phyloP scores from a whole-genome alignment of 2,113 vertebrate species.

The Oncorhynchus gorbuscha region DNA sequence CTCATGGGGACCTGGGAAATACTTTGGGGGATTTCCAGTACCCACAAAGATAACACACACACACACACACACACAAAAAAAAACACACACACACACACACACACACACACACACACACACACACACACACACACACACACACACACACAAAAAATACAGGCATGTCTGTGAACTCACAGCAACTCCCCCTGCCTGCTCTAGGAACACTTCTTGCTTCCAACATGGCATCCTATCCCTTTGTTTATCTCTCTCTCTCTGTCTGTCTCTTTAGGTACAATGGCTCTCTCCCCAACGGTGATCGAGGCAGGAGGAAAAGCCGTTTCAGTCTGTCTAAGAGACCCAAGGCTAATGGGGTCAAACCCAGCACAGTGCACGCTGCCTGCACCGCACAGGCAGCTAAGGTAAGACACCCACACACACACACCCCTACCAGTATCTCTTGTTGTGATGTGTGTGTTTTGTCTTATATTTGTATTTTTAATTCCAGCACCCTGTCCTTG shows the following conservation, averaged over 20 bases:
- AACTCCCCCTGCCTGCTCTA: no score
- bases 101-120: not conserved
- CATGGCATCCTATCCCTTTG: no score
- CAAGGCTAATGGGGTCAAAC: conserved; percentile 97
- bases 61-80: no score
- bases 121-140: not conserved
- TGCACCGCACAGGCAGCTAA: conserved; percentile 98
- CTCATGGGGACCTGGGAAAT: no score
- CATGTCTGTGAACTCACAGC: no score
- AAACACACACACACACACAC: not conserved
- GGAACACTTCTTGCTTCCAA: no score
- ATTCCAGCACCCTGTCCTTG: no score
- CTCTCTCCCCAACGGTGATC: conserved; percentile 95
- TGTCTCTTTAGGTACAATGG: conserved; percentile 89
- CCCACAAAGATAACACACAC: no score
- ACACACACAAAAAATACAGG: no score
- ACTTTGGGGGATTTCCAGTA: no score
- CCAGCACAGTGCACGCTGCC: conserved; percentile 95
- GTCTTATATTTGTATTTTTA: no score
- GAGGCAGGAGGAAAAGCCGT: conserved; percentile 95
- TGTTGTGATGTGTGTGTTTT: no score
- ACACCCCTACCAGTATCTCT: not conserved
- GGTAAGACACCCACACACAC: conserved; percentile 69
- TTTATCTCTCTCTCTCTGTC: not conserved
- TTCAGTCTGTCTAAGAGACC: conserved; percentile 95